Base-by-base conservation (phyloP, 2,888 invertebrate genomes). In the Drosophila nigritarsus region DNA sequence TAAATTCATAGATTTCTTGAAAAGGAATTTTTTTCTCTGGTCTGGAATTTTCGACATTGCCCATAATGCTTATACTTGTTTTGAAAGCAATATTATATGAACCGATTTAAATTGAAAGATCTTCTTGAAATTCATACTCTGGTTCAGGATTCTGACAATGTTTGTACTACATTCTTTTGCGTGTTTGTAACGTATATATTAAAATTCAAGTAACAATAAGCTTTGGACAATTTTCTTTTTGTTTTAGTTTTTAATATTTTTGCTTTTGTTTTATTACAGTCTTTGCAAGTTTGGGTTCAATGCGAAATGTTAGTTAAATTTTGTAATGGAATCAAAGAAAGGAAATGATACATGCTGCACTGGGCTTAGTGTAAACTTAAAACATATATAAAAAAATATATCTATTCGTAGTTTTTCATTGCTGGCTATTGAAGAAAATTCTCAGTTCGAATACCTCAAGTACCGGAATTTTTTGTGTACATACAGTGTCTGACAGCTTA, bases 361-460 rank as follows among this genome's bases (percentile, higher is more conserved):
- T 65, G 65, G 68, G 73, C 61, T 68, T 67, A 60, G 50, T 64
- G 32, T 74, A 60, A 87, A 87, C 87, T 82, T 77, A 87, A 82
- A 76, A 71, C 70, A 78, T 82, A 69, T 80, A 83, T 78, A 83
- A 83, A 83, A 83, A 80, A 81, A 82, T 79, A 77, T 73, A 80
- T 69, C 56, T 80, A 75, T 65, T 69, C 65, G 64, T 75, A 77
- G 61, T 58, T 42, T 48, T 72, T 38, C 27, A 53, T 67, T 65
- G 63, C 50, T 51, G 42, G 29, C 66, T 40, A 49, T 45, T 45
- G 45, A 45, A 24, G 24, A 45, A 45, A 45, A 45, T 54, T 11
- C 61, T 65, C 49, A 49, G 40, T 67, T 77, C 40, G 45, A 69
- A 51, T 30, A 50, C 75, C 50, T 13, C 70, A 56, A 66, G 67